These are phyloP conservation scores for Porites evermanni DNA, from an alignment of 92 coral and sea anemone species.

Conservation along the genomic window DNA sequence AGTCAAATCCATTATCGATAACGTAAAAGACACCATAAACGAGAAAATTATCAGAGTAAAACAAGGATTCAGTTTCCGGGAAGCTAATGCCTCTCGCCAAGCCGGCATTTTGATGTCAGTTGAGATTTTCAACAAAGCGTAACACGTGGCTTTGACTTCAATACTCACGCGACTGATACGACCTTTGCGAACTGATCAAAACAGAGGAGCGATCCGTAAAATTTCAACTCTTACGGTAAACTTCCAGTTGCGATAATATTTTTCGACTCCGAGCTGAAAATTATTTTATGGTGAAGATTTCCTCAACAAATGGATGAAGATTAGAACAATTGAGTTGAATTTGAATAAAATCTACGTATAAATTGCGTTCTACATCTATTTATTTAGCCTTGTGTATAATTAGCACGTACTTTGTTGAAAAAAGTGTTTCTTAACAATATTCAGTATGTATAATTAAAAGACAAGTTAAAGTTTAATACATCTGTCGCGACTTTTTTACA, in stretches of 20 bases:
- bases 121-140: too few species aligned
- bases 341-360: constrained; percentile 36
- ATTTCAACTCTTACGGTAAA: background rate
- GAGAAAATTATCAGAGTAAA: constrained; percentile 32
- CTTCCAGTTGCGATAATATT: background rate
- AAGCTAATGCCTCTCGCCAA: constrained; percentile 21
- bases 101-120: constrained; percentile 10
- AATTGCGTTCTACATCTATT: constrained; percentile 22
- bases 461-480: background rate
- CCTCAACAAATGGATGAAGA: background rate
- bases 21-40: constrained; percentile 34
- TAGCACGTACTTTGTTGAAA: background rate
- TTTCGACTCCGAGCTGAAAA: background rate
- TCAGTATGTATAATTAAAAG: background rate
- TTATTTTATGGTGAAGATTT: background rate
- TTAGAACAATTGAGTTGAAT: constrained; percentile 16
- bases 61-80: constrained; percentile 31
- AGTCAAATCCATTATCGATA: constrained; percentile 20
- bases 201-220: background rate
- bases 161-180: background rate
- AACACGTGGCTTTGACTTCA: background rate
- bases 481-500: background rate
- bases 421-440: background rate
- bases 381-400: constrained; percentile 17
- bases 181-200: background rate